These are phyloP conservation scores for Epinephelus coioides DNA, from an alignment of 2,797 vertebrate genomes.

Conservation along the genomic window DNA sequence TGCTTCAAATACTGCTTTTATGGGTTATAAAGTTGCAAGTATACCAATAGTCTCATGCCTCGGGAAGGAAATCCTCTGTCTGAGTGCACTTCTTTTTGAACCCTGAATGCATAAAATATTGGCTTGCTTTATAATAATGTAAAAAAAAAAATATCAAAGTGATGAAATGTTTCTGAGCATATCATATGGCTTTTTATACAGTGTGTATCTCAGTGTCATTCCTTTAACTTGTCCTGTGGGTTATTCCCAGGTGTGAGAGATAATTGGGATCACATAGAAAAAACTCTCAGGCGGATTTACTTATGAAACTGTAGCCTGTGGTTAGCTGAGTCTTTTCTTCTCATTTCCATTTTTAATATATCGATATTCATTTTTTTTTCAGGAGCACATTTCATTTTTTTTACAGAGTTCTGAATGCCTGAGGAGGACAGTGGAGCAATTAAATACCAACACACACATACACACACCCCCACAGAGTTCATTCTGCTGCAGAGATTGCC, in stretches of 20 bases:
- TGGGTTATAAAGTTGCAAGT: background rate
- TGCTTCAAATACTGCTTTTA: background rate
- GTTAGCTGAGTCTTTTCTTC: background rate
- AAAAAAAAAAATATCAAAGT: background rate
- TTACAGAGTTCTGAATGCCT: conserved; percentile 23
- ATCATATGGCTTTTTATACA: background rate
- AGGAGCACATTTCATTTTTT: conserved; percentile 9
- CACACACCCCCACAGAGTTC: background rate
- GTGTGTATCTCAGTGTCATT: background rate
- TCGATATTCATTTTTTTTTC: background rate
- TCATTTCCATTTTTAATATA: conserved; percentile 25
- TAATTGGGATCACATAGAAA: background rate
- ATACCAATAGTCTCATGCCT: background rate
- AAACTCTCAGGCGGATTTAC: conserved; percentile 5
- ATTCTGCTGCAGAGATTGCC: conserved; percentile 8
- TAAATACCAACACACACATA: conserved; percentile 8
- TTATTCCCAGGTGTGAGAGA: background rate
- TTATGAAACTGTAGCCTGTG: conserved; percentile 6
- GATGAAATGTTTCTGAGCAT: background rate
- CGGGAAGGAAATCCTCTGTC: background rate
- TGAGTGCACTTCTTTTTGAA: background rate
- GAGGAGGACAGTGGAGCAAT: conserved; percentile 14
- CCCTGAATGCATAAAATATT: background rate
- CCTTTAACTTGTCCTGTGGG: background rate
- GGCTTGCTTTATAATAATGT: background rate